Base-by-base conservation (phyloP, 1,140 invertebrate genomes). In the Lasioglossum albipes region DNA sequence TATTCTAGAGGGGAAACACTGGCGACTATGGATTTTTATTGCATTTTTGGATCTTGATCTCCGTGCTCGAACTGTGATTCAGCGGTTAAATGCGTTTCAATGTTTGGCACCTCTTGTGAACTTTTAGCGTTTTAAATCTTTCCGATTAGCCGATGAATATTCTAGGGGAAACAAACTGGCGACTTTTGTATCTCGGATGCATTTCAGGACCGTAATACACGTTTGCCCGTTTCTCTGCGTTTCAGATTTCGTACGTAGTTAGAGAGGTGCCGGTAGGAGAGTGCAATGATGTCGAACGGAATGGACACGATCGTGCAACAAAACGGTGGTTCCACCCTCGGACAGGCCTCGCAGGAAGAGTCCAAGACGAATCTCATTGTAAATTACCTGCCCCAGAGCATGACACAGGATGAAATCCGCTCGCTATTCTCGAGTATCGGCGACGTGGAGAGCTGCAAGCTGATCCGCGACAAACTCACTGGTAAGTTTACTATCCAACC, bases 281-380 rank as follows among this genome's bases (percentile, higher is more conserved):
- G 91, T 93, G 93, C 90, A 93, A 97, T 96, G 96, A 97, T 97
- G 96, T 96, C 96, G 93, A 97, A 97, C 94, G 97, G 96, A 93
- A 96, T 96, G 94, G 96, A 96, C 92, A 94, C 95, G 79, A 94
- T 95, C 85, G 94, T 95, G 70, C 95, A 96, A 93, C 95, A 96
- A 91, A 96, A 96, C 92, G 95, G 95, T 81, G 95, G 95, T 88
- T 93, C 93, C 57, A 94, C 94, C 89, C 94, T 96, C 92, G 94
- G 96, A 86, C 94, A 96, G 91, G 95, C 96, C 89, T 95, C 96
- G 87, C 95, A 96, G 87, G 97, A 98, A 94, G 98, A 98, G 93
- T 97, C 97, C 83, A 99, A 99, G 94, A 99, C 98, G 69, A 99
- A 99, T 94, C 95, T 99, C 83, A 99, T 99, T 92, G 99, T 99